A percentile compares a stretch with the other conserved stretches of the same genome.
phyloP scores from a whole-genome alignment of 1,140 invertebrate genomes.

The Drosophila punjabiensis region DNA sequence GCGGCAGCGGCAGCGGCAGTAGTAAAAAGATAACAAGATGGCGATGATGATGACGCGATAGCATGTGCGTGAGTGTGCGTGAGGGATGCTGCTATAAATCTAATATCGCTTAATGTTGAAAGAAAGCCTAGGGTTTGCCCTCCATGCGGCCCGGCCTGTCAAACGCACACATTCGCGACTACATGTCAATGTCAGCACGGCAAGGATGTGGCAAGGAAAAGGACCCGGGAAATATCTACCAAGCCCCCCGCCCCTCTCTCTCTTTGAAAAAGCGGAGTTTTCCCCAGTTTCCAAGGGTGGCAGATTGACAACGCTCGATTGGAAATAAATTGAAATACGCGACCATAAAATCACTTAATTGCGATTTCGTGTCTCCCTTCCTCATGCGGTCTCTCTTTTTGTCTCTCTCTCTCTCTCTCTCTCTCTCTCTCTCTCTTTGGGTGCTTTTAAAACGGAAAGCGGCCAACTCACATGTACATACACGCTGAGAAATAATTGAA shows the following conservation, averaged over 20 bases:
- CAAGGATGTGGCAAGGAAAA: background rate
- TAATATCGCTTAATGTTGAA: slow-evolving; percentile 74
- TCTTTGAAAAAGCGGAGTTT: background rate
- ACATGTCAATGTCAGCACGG: slow-evolving; percentile 56
- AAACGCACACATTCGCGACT: background rate
- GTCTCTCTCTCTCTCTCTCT: background rate
- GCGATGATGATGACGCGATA: slow-evolving; percentile 45
- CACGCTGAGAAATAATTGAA: background rate
- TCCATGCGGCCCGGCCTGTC: background rate
- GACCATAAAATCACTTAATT: slow-evolving; percentile 84
- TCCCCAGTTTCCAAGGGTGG: slow-evolving; percentile 11
- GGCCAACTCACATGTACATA: slow-evolving; percentile 36
- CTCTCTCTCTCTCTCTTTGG: background rate
- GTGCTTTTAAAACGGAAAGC: slow-evolving; percentile 26
- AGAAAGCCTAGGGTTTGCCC: slow-evolving; percentile 39
- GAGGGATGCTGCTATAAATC: slow-evolving; percentile 58
- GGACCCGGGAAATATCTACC: background rate
- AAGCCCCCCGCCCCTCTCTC: background rate
- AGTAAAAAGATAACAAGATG: slow-evolving; percentile 32
- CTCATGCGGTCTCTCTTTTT: too few species aligned
- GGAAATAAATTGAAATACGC: slow-evolving; percentile 83
- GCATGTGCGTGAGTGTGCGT: slow-evolving; percentile 14
- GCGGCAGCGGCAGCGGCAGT: slow-evolving; percentile 13
- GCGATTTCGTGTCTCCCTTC: slow-evolving; percentile 71
- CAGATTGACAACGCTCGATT: slow-evolving; percentile 69